Evolutionary conservation across 2,113 vertebrate genomes (phyloP).

Genomic region (Macaca mulatta): DNA sequence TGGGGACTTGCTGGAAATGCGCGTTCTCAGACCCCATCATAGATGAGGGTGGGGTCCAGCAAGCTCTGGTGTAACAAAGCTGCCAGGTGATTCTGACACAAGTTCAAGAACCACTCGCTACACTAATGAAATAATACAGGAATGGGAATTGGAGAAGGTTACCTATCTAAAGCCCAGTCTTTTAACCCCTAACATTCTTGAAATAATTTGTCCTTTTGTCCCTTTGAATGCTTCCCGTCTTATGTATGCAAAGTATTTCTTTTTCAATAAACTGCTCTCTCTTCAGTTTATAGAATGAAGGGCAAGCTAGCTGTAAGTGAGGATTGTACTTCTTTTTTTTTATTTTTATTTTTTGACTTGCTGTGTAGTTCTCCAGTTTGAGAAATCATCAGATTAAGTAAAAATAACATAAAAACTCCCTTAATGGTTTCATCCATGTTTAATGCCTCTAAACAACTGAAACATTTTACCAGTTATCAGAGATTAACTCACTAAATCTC

Average conservation of each 20-base stretch:
- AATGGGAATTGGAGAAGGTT: background rate
- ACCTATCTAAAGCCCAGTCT: background rate
- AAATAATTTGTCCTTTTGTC: background rate
- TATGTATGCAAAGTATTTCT: background rate
- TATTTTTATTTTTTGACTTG: background rate
- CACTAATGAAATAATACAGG: background rate
- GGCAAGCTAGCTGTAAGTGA: background rate
- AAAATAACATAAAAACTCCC: background rate
- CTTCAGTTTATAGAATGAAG: background rate
- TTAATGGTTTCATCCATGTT: background rate
- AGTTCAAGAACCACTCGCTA: background rate
- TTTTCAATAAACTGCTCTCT: background rate
- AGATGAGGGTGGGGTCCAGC: fast-evolving
- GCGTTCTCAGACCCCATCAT: background rate
- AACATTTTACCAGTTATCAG: background rate
- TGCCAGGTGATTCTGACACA: background rate
- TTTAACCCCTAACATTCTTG: background rate
- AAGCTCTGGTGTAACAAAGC: background rate
- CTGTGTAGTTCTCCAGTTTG: background rate
- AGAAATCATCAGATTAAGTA: background rate
- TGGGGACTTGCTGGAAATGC: background rate
- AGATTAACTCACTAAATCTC: background rate
- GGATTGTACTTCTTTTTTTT: background rate
- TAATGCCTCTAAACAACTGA: background rate
- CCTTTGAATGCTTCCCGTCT: background rate